Conservation (phyloP, 2,888 invertebrate species). For the Sceliomorpha sp. region DNA sequence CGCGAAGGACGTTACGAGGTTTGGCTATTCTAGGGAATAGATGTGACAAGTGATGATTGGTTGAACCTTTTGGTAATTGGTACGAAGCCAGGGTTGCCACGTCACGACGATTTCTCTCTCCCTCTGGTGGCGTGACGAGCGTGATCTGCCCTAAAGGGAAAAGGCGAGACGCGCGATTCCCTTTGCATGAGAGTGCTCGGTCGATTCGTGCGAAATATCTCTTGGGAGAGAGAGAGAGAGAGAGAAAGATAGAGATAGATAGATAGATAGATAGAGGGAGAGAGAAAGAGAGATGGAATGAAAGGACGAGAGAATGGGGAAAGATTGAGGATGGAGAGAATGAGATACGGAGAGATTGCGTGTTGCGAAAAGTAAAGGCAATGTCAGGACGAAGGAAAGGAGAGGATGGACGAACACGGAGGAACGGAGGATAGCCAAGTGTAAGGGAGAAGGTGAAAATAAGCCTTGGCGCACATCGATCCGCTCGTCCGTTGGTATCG, state of each 20-base stretch:
- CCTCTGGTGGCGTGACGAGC: slow-evolving; percentile 29
- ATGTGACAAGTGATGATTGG: slow-evolving; percentile 25
- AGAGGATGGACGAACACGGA: slow-evolving; percentile 6
- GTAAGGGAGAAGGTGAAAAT: not conserved
- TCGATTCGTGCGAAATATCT: slow-evolving; percentile 54
- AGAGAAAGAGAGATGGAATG: slow-evolving; percentile 19
- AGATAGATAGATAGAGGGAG: slow-evolving; percentile 25
- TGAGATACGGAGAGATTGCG: slow-evolving; percentile 23
- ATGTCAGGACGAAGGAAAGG: slow-evolving; percentile 17
- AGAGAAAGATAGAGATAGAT: slow-evolving; percentile 32
- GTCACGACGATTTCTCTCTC: slow-evolving; percentile 33
- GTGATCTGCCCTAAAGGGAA: slow-evolving; percentile 47
- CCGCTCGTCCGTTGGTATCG: not conserved
- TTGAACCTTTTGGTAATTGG: slow-evolving; percentile 43
- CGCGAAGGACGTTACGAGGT: too few relatives aligned
- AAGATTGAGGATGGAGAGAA: slow-evolving; percentile 19
- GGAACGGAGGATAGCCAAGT: slow-evolving; percentile 3
- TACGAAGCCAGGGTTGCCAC: slow-evolving; percentile 51
- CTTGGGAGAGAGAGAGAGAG: slow-evolving; percentile 29
- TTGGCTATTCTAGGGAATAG: slow-evolving; percentile 30
- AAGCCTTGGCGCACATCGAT: not conserved
- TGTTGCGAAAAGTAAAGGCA: slow-evolving; percentile 27
- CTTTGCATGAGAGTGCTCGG: slow-evolving; percentile 57
- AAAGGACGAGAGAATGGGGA: slow-evolving; percentile 37
- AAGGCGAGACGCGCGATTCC: slow-evolving; percentile 40